Base-by-base conservation (phyloP, 2,888 invertebrate genomes). In the Notocelia uddmanniana region DNA sequence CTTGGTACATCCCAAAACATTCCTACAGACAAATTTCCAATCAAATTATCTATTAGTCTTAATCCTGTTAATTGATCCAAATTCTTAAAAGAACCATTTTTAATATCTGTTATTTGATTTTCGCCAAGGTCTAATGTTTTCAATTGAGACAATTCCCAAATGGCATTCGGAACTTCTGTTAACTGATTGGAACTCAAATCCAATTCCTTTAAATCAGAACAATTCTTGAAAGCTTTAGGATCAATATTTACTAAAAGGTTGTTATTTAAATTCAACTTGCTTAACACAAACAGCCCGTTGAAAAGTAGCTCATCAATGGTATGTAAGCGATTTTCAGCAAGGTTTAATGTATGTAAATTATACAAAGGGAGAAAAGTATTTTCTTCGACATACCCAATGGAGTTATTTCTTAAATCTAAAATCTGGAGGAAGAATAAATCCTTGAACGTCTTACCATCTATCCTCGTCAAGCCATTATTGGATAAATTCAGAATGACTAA, bases 41-140 rank as follows among this genome's bases (percentile, higher is more conserved):
- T 97, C 84, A 97, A 96, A 89, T 99, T 99, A 81, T 98, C 97
- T 77, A 98, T 98, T 79, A 99, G 89, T 68, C 98, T 95, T 69
- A 99, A 93, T 11, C 98, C 97, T 58, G 97, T 97, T 76, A 99
- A 92, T 87, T 98, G 97, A 80, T 97, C 96, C 76, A 99, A 94
- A 88, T 97, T 97, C 84, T 95, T 96, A 85, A 99, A 97, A 8
- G 97, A 97, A 64, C 97, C 97, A 83, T 98, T 97, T 82, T 95
- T 96, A 73, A 99, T 96, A 71, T 96, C 95, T 48, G 95, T 95
- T 78, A 99, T 97, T 88, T 96, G 96, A 93, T 99, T 99, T 90
- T 98, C 98, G 52, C 98, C 98, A 79, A 99, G 94, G 89, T 98
- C 98, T 76, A 99, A 94, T 0, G 97, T 97, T 90, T 97, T 97